A percentile compares a stretch with the other conserved stretches of the same genome.
phyloP scores from a whole-genome alignment of 2,797 vertebrate genomes.

The Synaphobranchus kaupii region DNA sequence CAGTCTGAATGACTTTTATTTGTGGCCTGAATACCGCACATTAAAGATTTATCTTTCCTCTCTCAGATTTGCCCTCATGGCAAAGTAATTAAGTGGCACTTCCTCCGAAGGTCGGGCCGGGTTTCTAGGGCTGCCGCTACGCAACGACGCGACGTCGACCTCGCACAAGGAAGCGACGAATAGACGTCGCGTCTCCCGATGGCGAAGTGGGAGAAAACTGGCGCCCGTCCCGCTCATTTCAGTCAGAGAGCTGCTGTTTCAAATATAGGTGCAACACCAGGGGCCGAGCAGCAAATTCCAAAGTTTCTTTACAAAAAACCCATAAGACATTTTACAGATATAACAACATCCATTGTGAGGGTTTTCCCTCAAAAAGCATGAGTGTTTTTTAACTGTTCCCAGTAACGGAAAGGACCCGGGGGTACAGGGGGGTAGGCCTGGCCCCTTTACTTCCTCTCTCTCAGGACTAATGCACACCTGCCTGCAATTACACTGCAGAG shows the following conservation, averaged over 20 bases:
- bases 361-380: not conserved
- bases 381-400: slow-evolving; percentile 7
- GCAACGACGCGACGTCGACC: not conserved
- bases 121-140: not conserved
- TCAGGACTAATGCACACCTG: slow-evolving; percentile 50
- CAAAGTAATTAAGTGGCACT: slow-evolving; percentile 10
- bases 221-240: not conserved
- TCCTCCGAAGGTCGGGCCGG: too few relatives aligned
- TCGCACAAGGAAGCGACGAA: not conserved
- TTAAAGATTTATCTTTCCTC: slow-evolving; percentile 15
- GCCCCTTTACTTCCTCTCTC: slow-evolving; percentile 38
- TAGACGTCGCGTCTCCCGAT: not conserved
- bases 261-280: not conserved
- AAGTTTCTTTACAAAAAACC: not conserved
- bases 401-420: not conserved
- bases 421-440: not conserved
- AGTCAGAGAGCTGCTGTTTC: not conserved
- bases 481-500: slow-evolving; percentile 47
- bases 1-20: slow-evolving; percentile 23
- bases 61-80: slow-evolving; percentile 15
- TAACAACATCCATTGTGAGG: slow-evolving; percentile 34
- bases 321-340: slow-evolving; percentile 41
- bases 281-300: not conserved
- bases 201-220: too few relatives aligned
- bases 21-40: not conserved